Evolutionary conservation across 2,888 invertebrate species (phyloP).

Genomic region (Alloscopus bannaensis): DNA sequence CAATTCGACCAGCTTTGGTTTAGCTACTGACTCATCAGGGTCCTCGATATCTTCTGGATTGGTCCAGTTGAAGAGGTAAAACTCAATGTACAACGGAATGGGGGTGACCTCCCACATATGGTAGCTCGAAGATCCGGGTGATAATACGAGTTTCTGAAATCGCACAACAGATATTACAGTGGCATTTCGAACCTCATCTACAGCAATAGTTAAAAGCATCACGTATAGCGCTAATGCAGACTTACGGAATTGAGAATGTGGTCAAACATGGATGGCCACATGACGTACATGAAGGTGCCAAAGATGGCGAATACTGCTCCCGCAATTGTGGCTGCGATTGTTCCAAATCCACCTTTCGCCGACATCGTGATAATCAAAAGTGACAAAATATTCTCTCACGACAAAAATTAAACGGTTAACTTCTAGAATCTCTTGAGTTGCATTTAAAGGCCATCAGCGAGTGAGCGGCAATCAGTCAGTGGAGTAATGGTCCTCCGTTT

Average conservation of each 20-base stretch:
- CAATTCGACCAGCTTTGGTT: constrained; percentile 70
- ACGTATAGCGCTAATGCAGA: not conserved
- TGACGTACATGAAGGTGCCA: not conserved
- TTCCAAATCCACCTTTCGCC: constrained; percentile 70
- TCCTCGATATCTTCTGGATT: constrained; percentile 82
- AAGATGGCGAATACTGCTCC: not conserved
- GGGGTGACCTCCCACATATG: constrained; percentile 88
- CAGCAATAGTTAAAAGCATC: not conserved
- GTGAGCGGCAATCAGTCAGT: too few species aligned
- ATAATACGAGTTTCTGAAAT: constrained; percentile 82
- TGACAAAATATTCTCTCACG: too few species aligned
- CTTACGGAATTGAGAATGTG: not conserved
- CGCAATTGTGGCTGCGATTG: not conserved
- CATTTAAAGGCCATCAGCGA: too few species aligned
- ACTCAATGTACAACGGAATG: constrained; percentile 86
- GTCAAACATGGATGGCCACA: not conserved
- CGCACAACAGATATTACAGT: too few species aligned
- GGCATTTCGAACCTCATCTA: too few species aligned
- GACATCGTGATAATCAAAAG: too few species aligned
- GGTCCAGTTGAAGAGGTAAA: constrained; percentile 87
- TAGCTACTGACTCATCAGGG: constrained; percentile 72
- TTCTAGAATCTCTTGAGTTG: too few species aligned
- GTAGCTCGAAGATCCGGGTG: constrained; percentile 81
- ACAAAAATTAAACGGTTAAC: too few species aligned
- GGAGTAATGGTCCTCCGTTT: too few species aligned